A percentile compares a stretch with the other conserved stretches of the same genome.
Evolutionary conservation across 1,140 invertebrate species (phyloP).

Genomic region (Pogonognathellus flavescens): DNA sequence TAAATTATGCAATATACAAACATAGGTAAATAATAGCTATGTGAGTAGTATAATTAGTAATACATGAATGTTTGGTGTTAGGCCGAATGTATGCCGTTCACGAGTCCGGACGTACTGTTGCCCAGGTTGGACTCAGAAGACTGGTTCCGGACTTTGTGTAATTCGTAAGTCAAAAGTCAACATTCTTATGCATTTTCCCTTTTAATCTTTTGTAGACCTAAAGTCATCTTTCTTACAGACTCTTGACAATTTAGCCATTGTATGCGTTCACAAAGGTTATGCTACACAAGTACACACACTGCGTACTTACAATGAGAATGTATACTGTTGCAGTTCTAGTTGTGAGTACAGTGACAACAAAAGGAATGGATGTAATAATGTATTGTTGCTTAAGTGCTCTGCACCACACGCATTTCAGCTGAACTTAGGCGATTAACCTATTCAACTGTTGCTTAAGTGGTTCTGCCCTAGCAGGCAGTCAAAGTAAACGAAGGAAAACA

Average conservation of each 20-base stretch:
- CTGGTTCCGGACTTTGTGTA: constrained; percentile 80
- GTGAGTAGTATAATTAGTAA: background rate
- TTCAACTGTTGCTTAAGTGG: too few species aligned
- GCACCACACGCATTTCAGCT: background rate
- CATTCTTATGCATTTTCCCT: too few species aligned
- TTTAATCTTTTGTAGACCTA: constrained; percentile 58
- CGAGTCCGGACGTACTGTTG: constrained; percentile 82
- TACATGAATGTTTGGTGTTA: constrained; percentile 70
- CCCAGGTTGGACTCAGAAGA: constrained; percentile 83
- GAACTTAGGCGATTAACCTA: too few species aligned
- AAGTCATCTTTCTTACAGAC: background rate
- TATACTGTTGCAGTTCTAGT: too few species aligned
- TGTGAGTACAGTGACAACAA: background rate
- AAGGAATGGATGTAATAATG: background rate
- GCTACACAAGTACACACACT: too few species aligned
- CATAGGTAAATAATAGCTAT: too few species aligned
- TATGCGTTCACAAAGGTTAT: background rate
- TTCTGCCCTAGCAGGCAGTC: background rate
- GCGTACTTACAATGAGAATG: too few species aligned
- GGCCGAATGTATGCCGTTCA: constrained; percentile 84
- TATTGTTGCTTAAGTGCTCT: background rate
- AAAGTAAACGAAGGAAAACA: background rate
- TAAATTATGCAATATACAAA: constrained; percentile 14
- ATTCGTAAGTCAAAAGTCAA: constrained; percentile 84
- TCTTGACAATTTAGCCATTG: background rate